Evolutionary conservation across 1,140 invertebrate species (phyloP), one percentile per base, ranked within the genome.

Genomic region (Drosophila sproati): DNA sequence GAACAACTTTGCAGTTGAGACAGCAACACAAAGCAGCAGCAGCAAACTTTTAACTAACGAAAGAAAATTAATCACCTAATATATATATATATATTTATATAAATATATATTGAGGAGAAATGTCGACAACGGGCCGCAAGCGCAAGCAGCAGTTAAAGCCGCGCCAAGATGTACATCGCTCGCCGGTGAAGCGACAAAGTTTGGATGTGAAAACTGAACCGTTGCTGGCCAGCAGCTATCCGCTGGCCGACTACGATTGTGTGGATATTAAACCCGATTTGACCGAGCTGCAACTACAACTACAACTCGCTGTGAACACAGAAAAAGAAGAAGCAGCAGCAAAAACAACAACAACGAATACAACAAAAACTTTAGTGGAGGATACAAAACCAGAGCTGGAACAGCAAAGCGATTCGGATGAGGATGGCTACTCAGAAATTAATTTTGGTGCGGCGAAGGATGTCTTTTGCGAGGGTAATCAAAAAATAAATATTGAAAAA

Each of bases 401-500:
- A 3, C 82, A 90, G 41, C 78, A 87, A 66, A 90, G 88, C 50
- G 86, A 90, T 37, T 87, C 82, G 1, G 86, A 90, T 35, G 86
- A 90, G 8, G 86, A 90, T 41, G 86, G 86, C 28, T 90, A 90
- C 28, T 91, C 87, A 0, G 86, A 90, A 28, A 61, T 86, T 0
- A 77, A 87, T 35, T 74, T 77, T 39, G 32, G 60, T 2, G 60
- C 78, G 4, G 63, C 69, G 6, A 51, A 50, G 3, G 82, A 90
- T 55, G 62, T 89, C 2, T 83, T 78, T 45, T 78, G 73, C 29
- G 70, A 86, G 41, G 85, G 85, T 91, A 69, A 88, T 50, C 3
- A n/a, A 7, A 29, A 37, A 12, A 41, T 39, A 4, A n/a, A n/a
- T 39, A 28, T 37, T 8, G 1, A 52, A 29, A 48, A 20, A 29